Evolutionary conservation across 2,888 invertebrate species (phyloP).

Genomic region (Choristoneura rosaceana): DNA sequence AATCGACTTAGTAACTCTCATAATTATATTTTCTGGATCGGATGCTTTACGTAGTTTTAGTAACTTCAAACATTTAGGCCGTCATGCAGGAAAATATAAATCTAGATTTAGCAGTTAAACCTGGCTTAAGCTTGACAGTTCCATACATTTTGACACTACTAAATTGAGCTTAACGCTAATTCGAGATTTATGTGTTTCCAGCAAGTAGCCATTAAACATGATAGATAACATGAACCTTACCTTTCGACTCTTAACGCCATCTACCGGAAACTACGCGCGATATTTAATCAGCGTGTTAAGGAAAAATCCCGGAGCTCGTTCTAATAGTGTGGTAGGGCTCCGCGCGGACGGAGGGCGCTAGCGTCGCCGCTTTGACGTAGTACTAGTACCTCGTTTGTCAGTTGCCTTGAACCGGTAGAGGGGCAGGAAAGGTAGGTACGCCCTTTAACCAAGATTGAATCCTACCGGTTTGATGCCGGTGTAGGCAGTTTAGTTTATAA

Average conservation of each 20-base stretch:
- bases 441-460: slow-evolving; percentile 29
- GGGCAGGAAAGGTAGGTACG: slow-evolving; percentile 13
- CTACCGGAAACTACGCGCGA: slow-evolving; percentile 41
- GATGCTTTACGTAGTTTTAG: too few relatives aligned
- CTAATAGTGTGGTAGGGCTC: neutral
- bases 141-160: too few relatives aligned
- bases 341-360: slow-evolving; percentile 27
- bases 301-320: slow-evolving; percentile 3
- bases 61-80: too few relatives aligned
- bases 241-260: slow-evolving; percentile 49
- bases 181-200: too few relatives aligned
- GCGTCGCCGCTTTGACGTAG: neutral
- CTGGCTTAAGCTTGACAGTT: too few relatives aligned
- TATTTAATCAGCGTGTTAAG: slow-evolving; percentile 18
- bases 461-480: slow-evolving; percentile 35
- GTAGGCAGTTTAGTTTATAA: slow-evolving; percentile 6
- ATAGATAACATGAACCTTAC: too few relatives aligned
- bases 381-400: slow-evolving; percentile 9
- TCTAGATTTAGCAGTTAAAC: too few relatives aligned
- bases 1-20: too few relatives aligned
- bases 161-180: too few relatives aligned
- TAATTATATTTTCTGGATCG: too few relatives aligned
- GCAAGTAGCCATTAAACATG: too few relatives aligned
- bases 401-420: slow-evolving; percentile 38
- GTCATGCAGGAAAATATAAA: too few relatives aligned